phyloP scores from a whole-genome alignment of 2,797 vertebrate species.

The Luscinia luscinia region DNA sequence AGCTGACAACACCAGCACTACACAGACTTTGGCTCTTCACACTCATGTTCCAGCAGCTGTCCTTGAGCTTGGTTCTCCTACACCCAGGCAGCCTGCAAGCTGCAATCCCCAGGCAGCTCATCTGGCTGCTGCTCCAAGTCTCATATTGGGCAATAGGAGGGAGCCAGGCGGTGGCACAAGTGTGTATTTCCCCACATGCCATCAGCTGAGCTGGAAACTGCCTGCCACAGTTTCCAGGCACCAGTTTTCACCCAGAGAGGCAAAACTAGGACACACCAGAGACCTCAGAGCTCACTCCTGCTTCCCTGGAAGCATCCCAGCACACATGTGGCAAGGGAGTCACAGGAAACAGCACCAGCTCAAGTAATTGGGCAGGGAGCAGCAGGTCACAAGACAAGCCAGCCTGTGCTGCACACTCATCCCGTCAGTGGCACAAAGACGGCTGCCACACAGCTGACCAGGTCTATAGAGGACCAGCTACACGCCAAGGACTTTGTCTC shows the following conservation, averaged over 20 bases:
- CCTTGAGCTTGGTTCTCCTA: fast-evolving
- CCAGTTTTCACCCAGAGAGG: neutral
- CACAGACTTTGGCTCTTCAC: fast-evolving
- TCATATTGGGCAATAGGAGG: neutral
- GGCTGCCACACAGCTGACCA: neutral
- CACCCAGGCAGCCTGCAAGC: neutral
- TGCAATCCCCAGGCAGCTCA: neutral
- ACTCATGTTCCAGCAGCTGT: neutral
- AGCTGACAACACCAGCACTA: neutral
- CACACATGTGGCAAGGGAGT: neutral
- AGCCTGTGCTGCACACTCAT: neutral
- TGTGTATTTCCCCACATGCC: fast-evolving
- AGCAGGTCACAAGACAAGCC: constrained; percentile 42
- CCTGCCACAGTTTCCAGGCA: neutral
- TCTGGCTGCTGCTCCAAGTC: neutral
- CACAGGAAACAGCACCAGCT: neutral
- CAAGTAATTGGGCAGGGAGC: neutral
- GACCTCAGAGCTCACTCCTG: neutral
- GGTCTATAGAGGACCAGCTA: neutral
- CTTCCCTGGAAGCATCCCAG: neutral
- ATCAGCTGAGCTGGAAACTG: neutral
- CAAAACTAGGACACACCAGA: neutral
- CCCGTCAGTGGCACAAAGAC: neutral
- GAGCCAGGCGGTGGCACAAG: neutral
- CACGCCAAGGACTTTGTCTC: neutral